Conservation (phyloP, 2,888 invertebrate genomes). For the Agelastica alni region DNA sequence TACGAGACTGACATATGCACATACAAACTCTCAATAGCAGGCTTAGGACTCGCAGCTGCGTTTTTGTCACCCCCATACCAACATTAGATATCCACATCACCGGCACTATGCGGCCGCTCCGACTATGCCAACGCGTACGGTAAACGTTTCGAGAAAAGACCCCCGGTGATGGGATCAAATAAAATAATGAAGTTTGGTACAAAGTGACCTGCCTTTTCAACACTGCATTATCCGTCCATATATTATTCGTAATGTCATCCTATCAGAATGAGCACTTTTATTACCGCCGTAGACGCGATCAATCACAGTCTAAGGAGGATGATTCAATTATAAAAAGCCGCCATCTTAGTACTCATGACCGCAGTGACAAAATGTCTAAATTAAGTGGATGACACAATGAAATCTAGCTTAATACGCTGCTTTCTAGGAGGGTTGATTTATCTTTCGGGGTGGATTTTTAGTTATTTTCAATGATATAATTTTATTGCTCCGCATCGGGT, state of each 20-base stretch:
- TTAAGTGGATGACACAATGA: slow-evolving; percentile 43
- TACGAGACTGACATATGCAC: slow-evolving; percentile 56
- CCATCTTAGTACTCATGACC: slow-evolving; percentile 50
- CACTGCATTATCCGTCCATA: slow-evolving; percentile 58
- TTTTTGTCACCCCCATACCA: slow-evolving; percentile 49
- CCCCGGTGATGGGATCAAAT: slow-evolving; percentile 54
- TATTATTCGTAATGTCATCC: slow-evolving; percentile 56
- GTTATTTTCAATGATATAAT: slow-evolving; percentile 16
- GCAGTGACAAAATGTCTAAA: slow-evolving; percentile 52
- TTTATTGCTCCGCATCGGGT: slow-evolving; percentile 6
- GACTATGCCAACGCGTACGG: too few species aligned
- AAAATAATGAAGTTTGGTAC: slow-evolving; percentile 58
- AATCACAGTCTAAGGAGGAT: slow-evolving; percentile 42
- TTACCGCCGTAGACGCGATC: slow-evolving; percentile 30
- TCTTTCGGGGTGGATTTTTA: slow-evolving; percentile 14
- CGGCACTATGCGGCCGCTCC: too few species aligned
- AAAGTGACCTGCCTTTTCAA: slow-evolving; percentile 60
- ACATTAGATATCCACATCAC: too few species aligned
- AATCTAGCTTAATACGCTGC: slow-evolving; percentile 27
- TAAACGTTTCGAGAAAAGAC: slow-evolving; percentile 43
- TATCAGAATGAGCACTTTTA: slow-evolving; percentile 50
- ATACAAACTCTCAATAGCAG: slow-evolving; percentile 52
- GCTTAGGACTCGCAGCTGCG: slow-evolving; percentile 55
- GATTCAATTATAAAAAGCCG: slow-evolving; percentile 49
- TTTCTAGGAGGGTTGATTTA: slow-evolving; percentile 24